A percentile compares a stretch with the other conserved stretches of the same genome.
phyloP scores from a whole-genome alignment of 2,888 invertebrate species.

The Lacanobia oleracea region DNA sequence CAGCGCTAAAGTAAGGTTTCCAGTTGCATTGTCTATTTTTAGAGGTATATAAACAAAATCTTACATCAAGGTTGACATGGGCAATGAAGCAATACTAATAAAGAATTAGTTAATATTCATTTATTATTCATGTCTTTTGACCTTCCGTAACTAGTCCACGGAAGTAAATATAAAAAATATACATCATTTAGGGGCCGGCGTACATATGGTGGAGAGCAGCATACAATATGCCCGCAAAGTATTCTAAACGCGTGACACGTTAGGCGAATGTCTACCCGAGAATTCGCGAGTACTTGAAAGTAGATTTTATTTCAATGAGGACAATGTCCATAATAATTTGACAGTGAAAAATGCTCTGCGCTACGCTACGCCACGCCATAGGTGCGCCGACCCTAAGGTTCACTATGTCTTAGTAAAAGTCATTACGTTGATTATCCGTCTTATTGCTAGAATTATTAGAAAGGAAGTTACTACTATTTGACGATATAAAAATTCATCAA shows the following conservation, averaged over 20 bases:
- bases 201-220: too few relatives aligned
- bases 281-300: too few relatives aligned
- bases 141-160: neutral
- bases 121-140: slow-evolving; percentile 8
- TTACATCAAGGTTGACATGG: neutral
- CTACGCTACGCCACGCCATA: too few relatives aligned
- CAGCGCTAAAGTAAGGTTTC: neutral
- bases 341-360: too few relatives aligned
- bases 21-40: neutral
- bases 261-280: too few relatives aligned
- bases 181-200: neutral
- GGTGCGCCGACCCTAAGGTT: too few relatives aligned
- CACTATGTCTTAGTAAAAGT: neutral
- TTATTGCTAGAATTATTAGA: neutral
- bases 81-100: neutral
- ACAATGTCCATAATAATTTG: too few relatives aligned
- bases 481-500: neutral
- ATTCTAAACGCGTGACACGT: too few relatives aligned
- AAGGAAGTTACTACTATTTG: too few relatives aligned
- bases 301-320: too few relatives aligned
- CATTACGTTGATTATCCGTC: neutral
- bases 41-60: neutral
- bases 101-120: neutral
- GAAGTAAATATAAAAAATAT: slow-evolving; percentile 1
- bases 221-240: too few relatives aligned